Evolutionary conservation across 2,797 vertebrate genomes (phyloP), one percentile per base, ranked within the genome.

Genomic region (Sebastes wilsoni): DNA sequence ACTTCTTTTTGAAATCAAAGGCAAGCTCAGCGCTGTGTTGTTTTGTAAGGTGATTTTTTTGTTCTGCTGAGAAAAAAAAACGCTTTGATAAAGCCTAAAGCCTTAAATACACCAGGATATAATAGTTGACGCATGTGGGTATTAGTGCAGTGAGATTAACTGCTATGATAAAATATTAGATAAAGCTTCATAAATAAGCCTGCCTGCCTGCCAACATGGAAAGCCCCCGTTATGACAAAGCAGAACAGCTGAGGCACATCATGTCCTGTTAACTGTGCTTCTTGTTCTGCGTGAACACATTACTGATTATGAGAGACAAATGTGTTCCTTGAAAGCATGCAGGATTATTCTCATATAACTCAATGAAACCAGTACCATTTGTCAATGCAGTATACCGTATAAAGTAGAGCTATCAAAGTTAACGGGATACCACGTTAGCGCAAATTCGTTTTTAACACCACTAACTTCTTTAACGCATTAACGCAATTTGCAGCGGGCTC

Each of bases 111-210:
- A 83, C 66, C 23, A 60, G 30, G 64, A 84, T 81, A 90, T 80
- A 86, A 78, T 73, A 72, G 80, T 55, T 79, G 79, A 81, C 18
- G 66, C 72, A 84, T 88, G 72, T 2, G 69, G 56, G 87, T 83
- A 89, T 89, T 89, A 89, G 86, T 69, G 58, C 65, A 87, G 84
- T 71, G 55, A 88, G 89, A 93, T 91, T 84, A 90, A 82, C 71
- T 83, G 82, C 30, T 60, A 58, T 81, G 85, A 79, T 89, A 80
- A 82, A 79, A 91, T 80, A 77, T 89, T 75, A 87, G 84, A 87
- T 84, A 76, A 84, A 78, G 78, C 80, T 79, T 87, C 69, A 81
- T 89, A 89, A 86, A 86, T 80, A 79, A 73, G 75, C 34, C 66
- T 46, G 32, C 20, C 27, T 52, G 66, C 34, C 65, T 84, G 68